Base-by-base conservation (phyloP, 2,797 vertebrate genomes). In the Sebastes iracundus region DNA sequence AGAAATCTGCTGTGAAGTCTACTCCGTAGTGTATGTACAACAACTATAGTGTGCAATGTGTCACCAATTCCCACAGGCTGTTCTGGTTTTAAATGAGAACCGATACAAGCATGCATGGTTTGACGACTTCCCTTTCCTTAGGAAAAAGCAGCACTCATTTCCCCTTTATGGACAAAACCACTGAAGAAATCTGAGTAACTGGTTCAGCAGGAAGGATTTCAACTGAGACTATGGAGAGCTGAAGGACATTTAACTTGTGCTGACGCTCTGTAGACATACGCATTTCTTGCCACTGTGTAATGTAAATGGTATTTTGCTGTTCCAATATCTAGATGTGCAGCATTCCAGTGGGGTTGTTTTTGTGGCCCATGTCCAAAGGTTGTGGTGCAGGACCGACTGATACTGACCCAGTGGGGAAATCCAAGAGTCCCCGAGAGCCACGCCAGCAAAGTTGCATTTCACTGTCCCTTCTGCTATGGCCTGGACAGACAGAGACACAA, bases 341-440 rank as follows among this genome's bases (percentile, higher is more conserved):
- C 32, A 20, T 61, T 75, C 18, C 11, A 61, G 23, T 35, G 16
- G 3, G 10, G 7, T 6, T 16, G 25, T 61, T 64, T 38, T 7
- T 60, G 12, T 72, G n/a, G 3, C 69, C 4, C 7, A 4, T 9
- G 4, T 20, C 8, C 32, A 33, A 22, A 63, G 1, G 20, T 18
- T 14, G 4, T 10, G 5, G 3, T 68, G 1, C 1, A 18, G 20
- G 22, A 64, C 8, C 28, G 32, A 65, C 4, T 38, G 60, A 80
- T 86, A 94, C 94, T 67, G 85, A 99, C 98, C 97, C 59, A 98
- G 23, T 18, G 98, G 98, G 22, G 98, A 99, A 91, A 99, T 99
- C 98, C 98, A 99, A 0, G 98, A 97, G 90, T 99, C 98, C 63
- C 98, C 98, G 18, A 99, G 95, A 2, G 97, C 98, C 68, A 97